Base-by-base conservation (phyloP, 2,113 vertebrate genomes). In the Callipepla californica region DNA sequence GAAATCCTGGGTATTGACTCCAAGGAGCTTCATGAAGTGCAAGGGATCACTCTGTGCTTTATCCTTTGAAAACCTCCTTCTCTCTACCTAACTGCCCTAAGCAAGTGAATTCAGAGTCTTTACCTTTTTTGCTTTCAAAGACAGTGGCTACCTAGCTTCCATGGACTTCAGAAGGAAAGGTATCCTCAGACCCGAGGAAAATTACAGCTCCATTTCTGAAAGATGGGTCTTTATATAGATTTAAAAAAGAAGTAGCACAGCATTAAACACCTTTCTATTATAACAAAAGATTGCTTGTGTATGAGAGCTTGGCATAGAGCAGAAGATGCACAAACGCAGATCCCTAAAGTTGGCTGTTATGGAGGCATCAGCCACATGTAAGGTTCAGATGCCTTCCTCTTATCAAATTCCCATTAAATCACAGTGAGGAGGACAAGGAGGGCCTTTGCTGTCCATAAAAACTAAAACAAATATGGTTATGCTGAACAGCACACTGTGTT, bases 401-500 rank as follows among this genome's bases (percentile, higher is more conserved):
- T 38, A 40, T 36, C 28, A 34, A 38, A 32, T 19, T 48, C 1
- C 74, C 58, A 36, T 8, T 16, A 32, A 72, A 80, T 34, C 58
- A 30, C 73, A 48, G 40, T 1, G 22, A 28, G 45, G 61, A 0
- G 23, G 68, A 48, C 51, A 57, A 47, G 23, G 22, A 36, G 50
- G 42, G 38, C 11, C 58, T 30, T 42, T 45, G 18, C n/a, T 9
- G 0, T 23, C 47, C 63, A 11, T 4, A 25, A 12, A n/a, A n/a
- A 68, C 21, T 30, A 22, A 69, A 58, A 58, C 38, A 9, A 14
- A 50, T 8, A 48, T 3, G 7, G 34, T 40, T 80, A 38, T 50
- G 16, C 74, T 50, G 2, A 0, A 5, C 10, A 40, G 30, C 1
- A 1, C 44, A 13, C 45, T 20, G 12, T 17, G 63, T 22, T 70